Conservation (phyloP, 2,113 vertebrate species). For the Otis tarda region DNA sequence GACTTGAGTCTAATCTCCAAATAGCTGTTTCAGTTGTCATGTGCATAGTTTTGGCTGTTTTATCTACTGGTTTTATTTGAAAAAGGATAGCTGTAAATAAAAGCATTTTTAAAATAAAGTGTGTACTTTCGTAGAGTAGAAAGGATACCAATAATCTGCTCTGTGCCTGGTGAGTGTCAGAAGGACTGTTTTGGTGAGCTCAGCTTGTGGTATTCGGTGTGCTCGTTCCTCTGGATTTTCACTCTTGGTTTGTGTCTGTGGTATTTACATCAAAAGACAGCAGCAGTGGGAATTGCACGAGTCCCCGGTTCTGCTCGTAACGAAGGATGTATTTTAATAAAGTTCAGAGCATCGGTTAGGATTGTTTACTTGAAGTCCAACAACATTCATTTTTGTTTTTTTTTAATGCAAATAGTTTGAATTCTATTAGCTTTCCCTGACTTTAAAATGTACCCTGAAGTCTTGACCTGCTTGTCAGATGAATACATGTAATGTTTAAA, state of each 20-base stretch:
- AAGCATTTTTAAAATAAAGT: not conserved
- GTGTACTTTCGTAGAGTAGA: not conserved
- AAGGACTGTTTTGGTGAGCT: not conserved
- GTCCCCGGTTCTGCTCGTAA: not conserved
- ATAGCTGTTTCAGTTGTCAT: not conserved
- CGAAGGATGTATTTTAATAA: accelerated
- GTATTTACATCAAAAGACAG: not conserved
- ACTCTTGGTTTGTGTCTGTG: not conserved
- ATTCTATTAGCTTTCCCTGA: not conserved
- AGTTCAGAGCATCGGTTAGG: not conserved
- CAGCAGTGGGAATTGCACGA: not conserved
- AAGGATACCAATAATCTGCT: not conserved
- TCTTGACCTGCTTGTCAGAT: not conserved
- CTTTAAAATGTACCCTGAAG: not conserved
- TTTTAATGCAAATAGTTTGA: not conserved
- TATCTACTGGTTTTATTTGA: not conserved
- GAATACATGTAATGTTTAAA: not conserved
- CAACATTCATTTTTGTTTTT: too few relatives aligned
- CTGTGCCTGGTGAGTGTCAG: not conserved
- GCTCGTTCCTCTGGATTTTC: not conserved
- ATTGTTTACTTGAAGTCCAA: too few relatives aligned
- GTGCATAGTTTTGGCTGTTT: not conserved
- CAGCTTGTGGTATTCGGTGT: not conserved
- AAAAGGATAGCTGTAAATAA: not conserved
- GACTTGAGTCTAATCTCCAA: not conserved